These are phyloP conservation scores for Acutogordius australiensis DNA, from an alignment of 2,888 invertebrate species.

Conservation along the genomic window DNA sequence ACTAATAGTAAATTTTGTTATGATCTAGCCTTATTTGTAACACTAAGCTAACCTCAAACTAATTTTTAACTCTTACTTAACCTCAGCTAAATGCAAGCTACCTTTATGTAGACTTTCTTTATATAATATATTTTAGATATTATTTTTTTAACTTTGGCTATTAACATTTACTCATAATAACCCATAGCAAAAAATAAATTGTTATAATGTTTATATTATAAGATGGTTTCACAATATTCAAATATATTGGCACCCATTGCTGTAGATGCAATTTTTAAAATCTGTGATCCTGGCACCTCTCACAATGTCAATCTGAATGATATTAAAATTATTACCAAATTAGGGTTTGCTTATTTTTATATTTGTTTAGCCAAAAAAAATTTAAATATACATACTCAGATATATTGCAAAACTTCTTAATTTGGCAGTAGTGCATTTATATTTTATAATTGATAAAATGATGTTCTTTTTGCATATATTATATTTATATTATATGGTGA, in stretches of 20 bases:
- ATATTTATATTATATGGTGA: neutral
- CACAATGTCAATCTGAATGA: slow-evolving; percentile 56
- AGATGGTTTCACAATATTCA: slow-evolving; percentile 88
- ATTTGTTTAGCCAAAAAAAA: too few species aligned
- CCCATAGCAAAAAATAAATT: neutral
- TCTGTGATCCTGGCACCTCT: slow-evolving; percentile 37
- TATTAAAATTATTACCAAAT: slow-evolving; percentile 76
- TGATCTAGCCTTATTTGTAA: too few species aligned
- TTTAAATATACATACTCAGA: neutral
- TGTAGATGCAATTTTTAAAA: slow-evolving; percentile 71
- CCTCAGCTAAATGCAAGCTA: too few species aligned
- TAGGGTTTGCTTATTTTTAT: slow-evolving; percentile 32
- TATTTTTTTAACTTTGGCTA: slow-evolving; percentile 1
- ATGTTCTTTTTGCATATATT: neutral
- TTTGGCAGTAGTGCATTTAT: slow-evolving; percentile 6
- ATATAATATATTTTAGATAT: too few species aligned
- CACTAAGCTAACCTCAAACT: too few species aligned
- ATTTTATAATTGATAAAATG: neutral
- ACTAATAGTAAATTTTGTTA: too few species aligned
- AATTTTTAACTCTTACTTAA: too few species aligned
- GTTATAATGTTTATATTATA: too few species aligned
- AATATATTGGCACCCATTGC: slow-evolving; percentile 77
- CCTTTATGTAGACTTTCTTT: too few species aligned
- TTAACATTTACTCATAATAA: neutral
- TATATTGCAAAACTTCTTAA: neutral